Evolutionary conservation across 2,797 vertebrate species (phyloP).

Genomic region (Poeciliopsis infans): DNA sequence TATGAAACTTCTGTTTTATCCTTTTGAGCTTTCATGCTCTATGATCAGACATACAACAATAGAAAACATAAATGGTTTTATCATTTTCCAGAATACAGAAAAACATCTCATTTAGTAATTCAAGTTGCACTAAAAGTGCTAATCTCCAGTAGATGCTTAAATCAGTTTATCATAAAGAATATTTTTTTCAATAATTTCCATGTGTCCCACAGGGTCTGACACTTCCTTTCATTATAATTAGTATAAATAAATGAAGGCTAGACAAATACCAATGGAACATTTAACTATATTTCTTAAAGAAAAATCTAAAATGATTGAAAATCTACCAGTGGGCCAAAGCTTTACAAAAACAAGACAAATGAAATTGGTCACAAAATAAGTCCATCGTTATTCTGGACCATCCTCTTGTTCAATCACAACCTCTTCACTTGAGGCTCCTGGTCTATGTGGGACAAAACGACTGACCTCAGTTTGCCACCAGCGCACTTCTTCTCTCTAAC

Average conservation of each 20-base stretch:
- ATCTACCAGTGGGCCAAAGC: background rate
- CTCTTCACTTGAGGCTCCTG: slow-evolving; percentile 33
- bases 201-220: background rate
- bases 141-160: background rate
- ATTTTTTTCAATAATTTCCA: background rate
- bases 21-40: background rate
- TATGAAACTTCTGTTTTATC: background rate
- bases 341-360: background rate
- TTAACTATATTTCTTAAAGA: background rate
- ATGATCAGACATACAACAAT: background rate
- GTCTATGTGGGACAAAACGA: slow-evolving; percentile 29
- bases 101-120: background rate
- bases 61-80: background rate
- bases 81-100: background rate
- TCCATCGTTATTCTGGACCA: background rate
- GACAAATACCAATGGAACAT: background rate
- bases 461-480: slow-evolving; percentile 19
- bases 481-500: slow-evolving; percentile 1
- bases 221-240: background rate
- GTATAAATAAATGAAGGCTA: background rate
- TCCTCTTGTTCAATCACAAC: slow-evolving; percentile 18
- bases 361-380: background rate
- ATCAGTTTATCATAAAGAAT: background rate
- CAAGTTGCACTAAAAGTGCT: background rate
- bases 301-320: background rate